These are phyloP conservation scores for Tanytarsus gracilentus DNA, from an alignment of 2,888 invertebrate species.

Conservation along the genomic window DNA sequence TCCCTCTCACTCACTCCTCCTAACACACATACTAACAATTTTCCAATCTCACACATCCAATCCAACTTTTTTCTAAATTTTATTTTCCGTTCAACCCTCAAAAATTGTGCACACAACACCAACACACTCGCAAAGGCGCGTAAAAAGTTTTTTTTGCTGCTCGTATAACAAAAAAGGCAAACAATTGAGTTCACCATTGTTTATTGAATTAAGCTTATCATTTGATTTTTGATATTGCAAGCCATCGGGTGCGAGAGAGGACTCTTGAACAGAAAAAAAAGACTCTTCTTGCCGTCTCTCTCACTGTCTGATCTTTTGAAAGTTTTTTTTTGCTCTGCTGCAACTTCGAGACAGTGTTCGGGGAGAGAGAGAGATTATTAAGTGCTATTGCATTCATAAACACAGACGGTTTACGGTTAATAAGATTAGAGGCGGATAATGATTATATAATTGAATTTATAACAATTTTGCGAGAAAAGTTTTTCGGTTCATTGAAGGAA, in stretches of 20 bases:
- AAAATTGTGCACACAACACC: background rate
- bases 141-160: background rate
- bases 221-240: conserved; percentile 29
- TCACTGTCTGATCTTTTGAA: background rate
- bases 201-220: conserved; percentile 30
- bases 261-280: no score
- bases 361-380: background rate
- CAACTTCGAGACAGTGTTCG: no score
- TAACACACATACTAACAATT: no score
- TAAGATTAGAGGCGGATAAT: conserved; percentile 9
- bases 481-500: no score
- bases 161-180: conserved; percentile 23
- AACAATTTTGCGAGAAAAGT: background rate
- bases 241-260: conserved; percentile 26
- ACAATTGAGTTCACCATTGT: conserved; percentile 28
- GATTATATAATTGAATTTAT: conserved; percentile 14
- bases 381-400: conserved; percentile 12
- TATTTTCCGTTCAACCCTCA: no score
- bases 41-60: no score
- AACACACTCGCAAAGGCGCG: background rate
- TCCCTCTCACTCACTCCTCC: no score
- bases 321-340: background rate
- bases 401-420: conserved; percentile 15
- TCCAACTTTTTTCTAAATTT: no score
- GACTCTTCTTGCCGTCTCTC: background rate